These are phyloP conservation scores for Heliconius sara DNA, from an alignment of 2,888 invertebrate genomes.

Conservation along the genomic window DNA sequence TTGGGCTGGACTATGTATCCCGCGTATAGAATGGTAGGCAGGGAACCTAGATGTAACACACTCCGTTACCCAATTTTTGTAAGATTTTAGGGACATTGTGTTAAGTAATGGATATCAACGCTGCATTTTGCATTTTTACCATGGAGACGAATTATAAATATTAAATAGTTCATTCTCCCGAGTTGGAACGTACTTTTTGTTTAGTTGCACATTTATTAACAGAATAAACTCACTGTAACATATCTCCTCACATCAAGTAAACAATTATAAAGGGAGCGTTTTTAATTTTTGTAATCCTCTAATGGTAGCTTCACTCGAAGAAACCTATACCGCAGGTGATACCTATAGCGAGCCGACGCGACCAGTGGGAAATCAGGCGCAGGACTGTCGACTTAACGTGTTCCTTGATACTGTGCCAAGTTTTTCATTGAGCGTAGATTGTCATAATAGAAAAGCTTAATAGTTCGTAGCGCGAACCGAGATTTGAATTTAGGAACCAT, in stretches of 20 bases:
- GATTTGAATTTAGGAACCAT: background rate
- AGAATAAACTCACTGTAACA: background rate
- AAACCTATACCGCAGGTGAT: slow-evolving; percentile 13
- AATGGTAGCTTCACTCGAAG: slow-evolving; percentile 9
- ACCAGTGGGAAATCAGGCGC: slow-evolving; percentile 25
- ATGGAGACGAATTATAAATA: too few relatives aligned
- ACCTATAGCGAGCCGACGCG: slow-evolving; percentile 21
- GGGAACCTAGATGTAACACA: too few relatives aligned
- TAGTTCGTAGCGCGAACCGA: background rate
- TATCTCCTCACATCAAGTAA: background rate
- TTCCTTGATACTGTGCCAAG: slow-evolving; percentile 21
- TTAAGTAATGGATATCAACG: too few relatives aligned
- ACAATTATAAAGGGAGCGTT: background rate
- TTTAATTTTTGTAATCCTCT: background rate
- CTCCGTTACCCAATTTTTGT: too few relatives aligned
- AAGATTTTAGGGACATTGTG: too few relatives aligned
- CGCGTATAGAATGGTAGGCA: too few relatives aligned
- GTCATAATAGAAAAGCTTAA: slow-evolving; percentile 14
- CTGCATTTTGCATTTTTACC: too few relatives aligned
- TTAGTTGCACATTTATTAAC: too few relatives aligned
- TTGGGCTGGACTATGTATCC: too few relatives aligned
- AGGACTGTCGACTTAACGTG: slow-evolving; percentile 23
- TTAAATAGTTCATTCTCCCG: too few relatives aligned
- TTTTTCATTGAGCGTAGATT: slow-evolving; percentile 19
- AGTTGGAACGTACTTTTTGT: too few relatives aligned